A percentile compares a stretch with the other conserved stretches of the same genome.
Evolutionary conservation across 2,797 vertebrate species (phyloP).

Genomic region (Hoplostethus mediterraneus): DNA sequence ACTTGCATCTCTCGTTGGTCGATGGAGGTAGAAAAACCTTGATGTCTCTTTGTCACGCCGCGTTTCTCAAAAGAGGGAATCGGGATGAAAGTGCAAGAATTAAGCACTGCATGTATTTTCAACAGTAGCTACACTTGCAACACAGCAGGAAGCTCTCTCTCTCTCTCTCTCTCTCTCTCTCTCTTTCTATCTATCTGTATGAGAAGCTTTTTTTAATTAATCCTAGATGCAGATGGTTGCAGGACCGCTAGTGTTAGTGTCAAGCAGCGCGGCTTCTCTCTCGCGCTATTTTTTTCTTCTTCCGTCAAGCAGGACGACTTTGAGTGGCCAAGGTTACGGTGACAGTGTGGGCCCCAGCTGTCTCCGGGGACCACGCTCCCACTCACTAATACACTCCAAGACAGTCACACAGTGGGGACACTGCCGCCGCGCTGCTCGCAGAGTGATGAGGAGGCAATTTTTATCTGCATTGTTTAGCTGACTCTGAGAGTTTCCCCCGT

Average conservation of each 20-base stretch:
- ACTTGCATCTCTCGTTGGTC: background rate
- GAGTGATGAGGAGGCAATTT: slow-evolving; percentile 78
- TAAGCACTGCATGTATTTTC: slow-evolving; percentile 16
- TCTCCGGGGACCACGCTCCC: slow-evolving; percentile 63
- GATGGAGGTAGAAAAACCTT: background rate
- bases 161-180: background rate
- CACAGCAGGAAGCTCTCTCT: slow-evolving; percentile 1
- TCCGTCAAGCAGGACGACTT: slow-evolving; percentile 56
- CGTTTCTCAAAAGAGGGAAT: background rate
- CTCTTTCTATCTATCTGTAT: background rate
- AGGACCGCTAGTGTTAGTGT: slow-evolving; percentile 20
- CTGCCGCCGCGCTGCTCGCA: slow-evolving; percentile 45
- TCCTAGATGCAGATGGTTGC: slow-evolving; percentile 33
- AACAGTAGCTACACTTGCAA: background rate
- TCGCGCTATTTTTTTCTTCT: slow-evolving; percentile 6
- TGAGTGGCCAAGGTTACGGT: slow-evolving; percentile 74
- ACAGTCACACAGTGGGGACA: slow-evolving; percentile 65
- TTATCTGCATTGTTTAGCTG: slow-evolving; percentile 72
- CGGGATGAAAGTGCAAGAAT: slow-evolving; percentile 28
- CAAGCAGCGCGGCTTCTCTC: slow-evolving; percentile 5
- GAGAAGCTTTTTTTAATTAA: slow-evolving; percentile 6
- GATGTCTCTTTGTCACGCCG: slow-evolving; percentile 8
- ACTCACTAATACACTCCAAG: slow-evolving; percentile 70
- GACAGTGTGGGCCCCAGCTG: slow-evolving; percentile 57
- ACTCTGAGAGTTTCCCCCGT: slow-evolving; percentile 45